These are phyloP conservation scores for Pectinophora gossypiella DNA, from an alignment of 1,140 invertebrate genomes.

Conservation along the genomic window DNA sequence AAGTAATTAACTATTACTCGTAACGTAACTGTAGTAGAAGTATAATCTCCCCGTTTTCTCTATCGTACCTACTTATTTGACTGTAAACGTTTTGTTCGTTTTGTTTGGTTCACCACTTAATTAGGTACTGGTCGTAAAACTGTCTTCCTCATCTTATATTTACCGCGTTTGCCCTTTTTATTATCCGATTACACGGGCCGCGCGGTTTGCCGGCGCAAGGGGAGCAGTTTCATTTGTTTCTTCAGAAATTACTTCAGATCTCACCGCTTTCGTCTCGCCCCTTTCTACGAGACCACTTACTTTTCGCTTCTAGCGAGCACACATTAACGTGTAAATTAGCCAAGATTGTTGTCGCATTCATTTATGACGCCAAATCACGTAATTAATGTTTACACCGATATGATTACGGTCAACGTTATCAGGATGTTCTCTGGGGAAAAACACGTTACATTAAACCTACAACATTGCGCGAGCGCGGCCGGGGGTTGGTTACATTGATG, in stretches of 20 bases:
- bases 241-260: slow-evolving; percentile 65
- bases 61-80: slow-evolving; percentile 38
- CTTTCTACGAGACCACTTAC: slow-evolving; percentile 17
- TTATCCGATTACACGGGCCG: slow-evolving; percentile 73
- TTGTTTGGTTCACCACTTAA: slow-evolving; percentile 73
- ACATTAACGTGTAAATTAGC: slow-evolving; percentile 54
- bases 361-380: slow-evolving; percentile 40
- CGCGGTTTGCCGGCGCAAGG: slow-evolving; percentile 63
- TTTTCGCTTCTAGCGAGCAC: slow-evolving; percentile 25
- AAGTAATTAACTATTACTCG: too few relatives aligned
- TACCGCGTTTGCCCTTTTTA: slow-evolving; percentile 75
- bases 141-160: slow-evolving; percentile 76
- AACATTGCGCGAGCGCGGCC: neutral
- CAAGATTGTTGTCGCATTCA: slow-evolving; percentile 44
- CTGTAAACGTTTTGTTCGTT: slow-evolving; percentile 65
- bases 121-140: slow-evolving; percentile 74
- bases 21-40: neutral
- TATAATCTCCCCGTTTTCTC: slow-evolving; percentile 3
- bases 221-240: slow-evolving; percentile 74
- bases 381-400: slow-evolving; percentile 67
- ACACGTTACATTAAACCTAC: slow-evolving; percentile 12
- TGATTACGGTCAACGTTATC: slow-evolving; percentile 60
- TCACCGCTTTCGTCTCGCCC: slow-evolving; percentile 9
- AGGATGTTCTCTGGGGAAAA: slow-evolving; percentile 46
- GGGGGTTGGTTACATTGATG: too few relatives aligned